phyloP scores from a whole-genome alignment of 2,888 invertebrate species.

The Idaea biselata region DNA sequence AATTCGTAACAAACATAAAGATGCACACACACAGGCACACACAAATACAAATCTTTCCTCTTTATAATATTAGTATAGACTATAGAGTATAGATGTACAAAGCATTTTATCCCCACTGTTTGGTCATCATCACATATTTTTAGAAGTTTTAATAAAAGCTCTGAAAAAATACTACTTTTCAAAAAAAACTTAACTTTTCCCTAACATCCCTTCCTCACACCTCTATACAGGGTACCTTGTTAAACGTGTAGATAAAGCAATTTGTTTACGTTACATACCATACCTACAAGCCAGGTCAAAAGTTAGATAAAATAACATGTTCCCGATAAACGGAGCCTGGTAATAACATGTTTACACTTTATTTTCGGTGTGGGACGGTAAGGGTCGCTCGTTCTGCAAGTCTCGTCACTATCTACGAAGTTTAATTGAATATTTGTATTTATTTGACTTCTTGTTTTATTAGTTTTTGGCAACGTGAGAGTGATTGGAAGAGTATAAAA shows the following conservation, averaged over 20 bases:
- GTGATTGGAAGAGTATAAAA: conserved; percentile 19
- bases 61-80: too few species aligned
- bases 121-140: too few species aligned
- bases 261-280: conserved; percentile 18
- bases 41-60: too few species aligned
- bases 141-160: too few species aligned
- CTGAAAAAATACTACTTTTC: too few species aligned
- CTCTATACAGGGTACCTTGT: not conserved
- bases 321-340: conserved; percentile 48
- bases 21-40: too few species aligned
- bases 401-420: conserved; percentile 20
- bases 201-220: not conserved
- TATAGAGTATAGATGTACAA: too few species aligned
- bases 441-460: conserved; percentile 25
- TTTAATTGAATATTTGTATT: conserved; percentile 22
- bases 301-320: conserved; percentile 33
- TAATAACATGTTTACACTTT: conserved; percentile 53
- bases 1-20: too few species aligned
- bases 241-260: conserved; percentile 2
- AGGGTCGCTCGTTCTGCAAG: conserved; percentile 26
- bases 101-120: too few species aligned
- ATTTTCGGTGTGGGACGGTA: conserved; percentile 33
- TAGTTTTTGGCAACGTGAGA: conserved; percentile 28
- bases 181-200: too few species aligned
- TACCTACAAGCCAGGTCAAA: conserved; percentile 31